Evolutionary conservation across 2,888 invertebrate species (phyloP).

Genomic region (Orchesella flavescens): DNA sequence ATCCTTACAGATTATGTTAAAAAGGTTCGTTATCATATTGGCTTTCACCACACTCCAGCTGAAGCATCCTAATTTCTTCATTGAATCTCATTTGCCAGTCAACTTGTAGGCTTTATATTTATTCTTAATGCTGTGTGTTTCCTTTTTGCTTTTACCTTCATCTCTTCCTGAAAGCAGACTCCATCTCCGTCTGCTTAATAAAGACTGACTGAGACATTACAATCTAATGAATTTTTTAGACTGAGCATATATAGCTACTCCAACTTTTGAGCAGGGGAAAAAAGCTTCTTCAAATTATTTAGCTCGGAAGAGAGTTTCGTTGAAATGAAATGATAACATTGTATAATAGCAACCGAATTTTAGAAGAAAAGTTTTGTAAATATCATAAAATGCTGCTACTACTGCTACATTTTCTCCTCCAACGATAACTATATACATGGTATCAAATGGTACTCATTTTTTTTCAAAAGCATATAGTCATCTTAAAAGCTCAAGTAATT

Average conservation of each 20-base stretch:
- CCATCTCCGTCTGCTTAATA: conserved; percentile 14
- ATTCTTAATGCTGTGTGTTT: conserved; percentile 39
- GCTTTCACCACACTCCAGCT: background rate
- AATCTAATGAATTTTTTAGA: conserved; percentile 43
- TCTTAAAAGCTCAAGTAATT: conserved; percentile 32
- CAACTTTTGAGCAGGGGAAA: too few species aligned
- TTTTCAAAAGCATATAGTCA: conserved; percentile 1
- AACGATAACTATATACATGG: conserved; percentile 6
- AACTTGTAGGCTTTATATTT: conserved; percentile 27
- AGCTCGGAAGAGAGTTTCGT: conserved; percentile 1
- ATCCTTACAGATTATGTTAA: too few species aligned
- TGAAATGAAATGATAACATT: background rate
- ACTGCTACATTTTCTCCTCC: background rate
- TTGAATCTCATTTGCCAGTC: conserved; percentile 39
- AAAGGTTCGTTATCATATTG: too few species aligned
- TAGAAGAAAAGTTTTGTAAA: too few species aligned
- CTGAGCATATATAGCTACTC: too few species aligned
- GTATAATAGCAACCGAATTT: too few species aligned
- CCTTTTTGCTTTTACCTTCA: conserved; percentile 31
- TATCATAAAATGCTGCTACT: background rate
- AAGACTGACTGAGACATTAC: conserved; percentile 14
- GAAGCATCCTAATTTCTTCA: conserved; percentile 24
- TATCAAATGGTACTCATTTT: conserved; percentile 4
- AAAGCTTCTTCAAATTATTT: conserved; percentile 34
- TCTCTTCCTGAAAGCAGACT: conserved; percentile 28